Evolutionary conservation across 1,140 invertebrate species (phyloP).

Genomic region (Drosophila subobscura): DNA sequence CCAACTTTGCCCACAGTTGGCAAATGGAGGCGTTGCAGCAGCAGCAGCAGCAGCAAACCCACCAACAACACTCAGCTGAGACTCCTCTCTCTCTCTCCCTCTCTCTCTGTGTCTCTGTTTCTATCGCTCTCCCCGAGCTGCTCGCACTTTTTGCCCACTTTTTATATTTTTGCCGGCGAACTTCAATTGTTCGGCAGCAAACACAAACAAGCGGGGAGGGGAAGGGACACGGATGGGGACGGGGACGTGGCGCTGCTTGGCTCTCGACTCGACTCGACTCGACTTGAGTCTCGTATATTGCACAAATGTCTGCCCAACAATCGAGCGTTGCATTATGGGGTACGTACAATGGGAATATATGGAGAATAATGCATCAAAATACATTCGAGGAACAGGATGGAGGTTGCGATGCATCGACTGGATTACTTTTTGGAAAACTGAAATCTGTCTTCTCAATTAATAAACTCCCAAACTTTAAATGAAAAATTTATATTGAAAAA

Average conservation of each 20-base stretch:
- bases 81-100: slow-evolving; percentile 12
- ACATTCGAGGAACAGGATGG: too few species aligned
- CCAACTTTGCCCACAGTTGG: slow-evolving; percentile 63
- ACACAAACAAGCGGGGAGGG: slow-evolving; percentile 47
- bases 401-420: too few species aligned
- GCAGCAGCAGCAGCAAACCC: slow-evolving; percentile 11
- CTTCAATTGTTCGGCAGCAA: slow-evolving; percentile 75
- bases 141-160: slow-evolving; percentile 47
- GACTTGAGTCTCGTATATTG: slow-evolving; percentile 60
- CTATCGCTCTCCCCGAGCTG: slow-evolving; percentile 1
- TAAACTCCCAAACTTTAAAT: too few species aligned
- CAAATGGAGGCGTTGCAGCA: slow-evolving; percentile 73
- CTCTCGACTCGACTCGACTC: slow-evolving; percentile 32
- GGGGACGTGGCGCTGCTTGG: slow-evolving; percentile 17
- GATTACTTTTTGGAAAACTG: too few species aligned
- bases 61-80: slow-evolving; percentile 47
- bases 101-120: slow-evolving; percentile 15
- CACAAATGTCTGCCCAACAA: slow-evolving; percentile 61
- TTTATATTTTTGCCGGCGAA: slow-evolving; percentile 70
- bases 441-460: too few species aligned
- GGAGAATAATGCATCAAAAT: neutral
- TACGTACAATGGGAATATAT: slow-evolving; percentile 34
- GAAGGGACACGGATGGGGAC: neutral
- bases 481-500: too few species aligned
- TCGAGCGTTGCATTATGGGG: slow-evolving; percentile 50